Base-by-base conservation (phyloP, 2,113 vertebrate genomes). In the Oncorhynchus gorbuscha region DNA sequence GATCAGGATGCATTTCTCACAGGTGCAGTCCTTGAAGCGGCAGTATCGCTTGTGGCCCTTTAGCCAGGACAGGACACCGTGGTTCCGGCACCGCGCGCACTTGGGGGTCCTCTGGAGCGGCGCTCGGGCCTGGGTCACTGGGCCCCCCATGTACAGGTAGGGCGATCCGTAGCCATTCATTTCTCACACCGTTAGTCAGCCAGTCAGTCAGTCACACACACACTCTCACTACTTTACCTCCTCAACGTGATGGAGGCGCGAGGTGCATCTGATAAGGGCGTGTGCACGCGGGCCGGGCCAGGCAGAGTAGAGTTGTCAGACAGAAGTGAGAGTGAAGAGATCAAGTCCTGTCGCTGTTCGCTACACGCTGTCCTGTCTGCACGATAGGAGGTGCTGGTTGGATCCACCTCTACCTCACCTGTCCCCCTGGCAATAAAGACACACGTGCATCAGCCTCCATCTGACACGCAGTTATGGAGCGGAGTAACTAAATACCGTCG, bases 21-120 rank as follows among this genome's bases (percentile, higher is more conserved):
- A 98, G 77, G 96, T 95, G 92, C 97, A 98, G 94, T 98, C 97
- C 89, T 98, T 98, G 93, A 98, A 98, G 89, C 97, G 96, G 84
- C 97, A 98, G 92, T 97, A 98, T 72, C 97, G 95, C 85, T 98
- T 98, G 94, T 98, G 97, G 66, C 97, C 97, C 86, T 98, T 98
- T 73, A 98, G 95, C 96, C 97, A 98, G 32, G 97, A 98, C 11
- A 98, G 94, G 82, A 98, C 97, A 39, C 97, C 97, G 90, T 98
- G 97, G 91, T 98, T 98, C 73, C 97, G 91, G 94, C 97, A 98
- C 18, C 97, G 96, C 55, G 97, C 97, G 89, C 97, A 98, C 87
- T 98, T 98, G 2, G 97, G 97, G 39, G 97, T 98, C 88, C 97
- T 94, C 89, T 97, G 97, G 58, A 98, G 89, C 51, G 96, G 96